Base-by-base conservation (phyloP, 2,797 vertebrate genomes). In the Chelidonichthys spinosus region DNA sequence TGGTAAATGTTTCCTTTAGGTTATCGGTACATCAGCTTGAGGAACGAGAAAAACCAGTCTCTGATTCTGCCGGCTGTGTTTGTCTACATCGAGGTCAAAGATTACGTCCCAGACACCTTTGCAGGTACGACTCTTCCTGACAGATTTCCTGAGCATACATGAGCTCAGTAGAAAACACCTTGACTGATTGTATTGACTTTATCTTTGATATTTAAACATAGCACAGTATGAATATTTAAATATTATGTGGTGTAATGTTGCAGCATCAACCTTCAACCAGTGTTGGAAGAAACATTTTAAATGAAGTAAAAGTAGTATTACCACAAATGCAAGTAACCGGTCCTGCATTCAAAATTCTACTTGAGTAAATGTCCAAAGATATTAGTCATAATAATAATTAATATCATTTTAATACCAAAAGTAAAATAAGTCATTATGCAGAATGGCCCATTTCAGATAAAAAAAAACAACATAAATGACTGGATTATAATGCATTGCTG, bases 31-130 rank as follows among this genome's bases (percentile, higher is more conserved):
- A 96, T 99, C 77, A 96, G 95, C 73, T 81, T 99, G 85, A 95
- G 97, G 83, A 99, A 97, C 55, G 98, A 99, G 90, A 98, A 96
- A 81, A 98, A 99, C 82, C 97, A 97, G 81, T 91, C 96, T 39
- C 92, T 99, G 83, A 96, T 92, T 69, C 89, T 99, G 7, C 96
- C 98, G 8, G 96, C 97, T 64, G 92, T 99, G 83, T 99, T 99
- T 72, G 96, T 98, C 79, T 97, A 97, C 94, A 98, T 98, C 18
- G 97, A 96, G 77, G 98, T 99, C 79, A 99, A 99, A 87, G 98
- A 99, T 81, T 99, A 99, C 0, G 98, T 99, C 11, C 98, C 98
- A 2, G 98, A 99, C 78, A 99, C 98, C 0, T 99, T 97, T 1
- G 98, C 97, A 95, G 97, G 98, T 99, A 93, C 35, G 15, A 42